Percentiles rank a stretch among this genome's conserved stretches.
phyloP scores from a whole-genome alignment of 2,113 vertebrate species.

The Syrmaticus mikado region DNA sequence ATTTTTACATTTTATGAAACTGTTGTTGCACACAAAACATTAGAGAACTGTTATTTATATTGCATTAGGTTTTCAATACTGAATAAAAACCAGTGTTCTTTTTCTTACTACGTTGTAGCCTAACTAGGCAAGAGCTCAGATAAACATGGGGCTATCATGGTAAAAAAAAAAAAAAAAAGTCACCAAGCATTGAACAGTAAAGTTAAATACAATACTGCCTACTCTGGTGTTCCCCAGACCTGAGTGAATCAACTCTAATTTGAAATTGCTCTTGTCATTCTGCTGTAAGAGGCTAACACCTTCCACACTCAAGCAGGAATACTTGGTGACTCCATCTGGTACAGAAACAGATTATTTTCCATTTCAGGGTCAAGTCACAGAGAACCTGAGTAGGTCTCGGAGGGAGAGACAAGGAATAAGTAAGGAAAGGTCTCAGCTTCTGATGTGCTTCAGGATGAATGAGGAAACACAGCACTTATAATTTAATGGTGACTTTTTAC shows the following conservation, averaged over 20 bases:
- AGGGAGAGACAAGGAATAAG: background rate
- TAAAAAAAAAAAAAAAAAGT: background rate
- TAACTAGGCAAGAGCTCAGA: background rate
- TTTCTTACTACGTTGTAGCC: background rate
- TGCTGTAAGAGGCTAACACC: background rate
- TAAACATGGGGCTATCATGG: background rate
- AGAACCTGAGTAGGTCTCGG: background rate
- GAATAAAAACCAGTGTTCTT: background rate
- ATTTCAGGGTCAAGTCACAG: background rate
- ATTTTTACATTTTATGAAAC: background rate
- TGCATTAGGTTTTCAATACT: background rate
- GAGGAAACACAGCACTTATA: background rate
- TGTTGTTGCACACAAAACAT: background rate
- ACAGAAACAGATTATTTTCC: background rate
- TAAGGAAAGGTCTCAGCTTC: background rate
- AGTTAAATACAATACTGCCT: background rate
- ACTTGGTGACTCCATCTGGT: background rate
- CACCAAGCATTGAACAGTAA: background rate
- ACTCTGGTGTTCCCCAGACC: background rate
- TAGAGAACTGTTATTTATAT: background rate
- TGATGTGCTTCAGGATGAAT: background rate
- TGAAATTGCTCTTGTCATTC: background rate
- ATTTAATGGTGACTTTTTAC: background rate
- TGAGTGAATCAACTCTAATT: background rate
- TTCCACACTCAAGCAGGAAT: background rate